Base-by-base conservation (phyloP, 37 sponge, comb jelly and placozoan species). In the Haliclona indistincta region DNA sequence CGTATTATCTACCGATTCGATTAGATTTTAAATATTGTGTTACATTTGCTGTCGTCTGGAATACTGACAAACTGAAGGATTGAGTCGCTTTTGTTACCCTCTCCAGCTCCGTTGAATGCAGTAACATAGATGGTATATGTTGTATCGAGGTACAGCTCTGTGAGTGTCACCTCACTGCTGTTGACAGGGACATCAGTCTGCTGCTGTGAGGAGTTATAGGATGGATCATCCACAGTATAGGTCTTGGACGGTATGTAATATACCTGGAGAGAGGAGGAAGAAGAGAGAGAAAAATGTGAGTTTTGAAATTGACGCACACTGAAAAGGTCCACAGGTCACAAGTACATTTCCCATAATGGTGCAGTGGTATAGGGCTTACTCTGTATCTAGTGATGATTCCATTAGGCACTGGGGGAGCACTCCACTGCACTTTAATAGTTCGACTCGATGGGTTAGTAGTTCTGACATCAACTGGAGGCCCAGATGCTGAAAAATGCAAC, bases 301-400 rank as follows among this genome's bases (percentile, higher is more conserved):
- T 47, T 47, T 17, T 47, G 13, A 47, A 47, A 17, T 17, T 47
- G 8, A 47, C 8, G 8, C 8, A 17, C 49, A 47, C 13, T 47
- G 13, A 17, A 8, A 47, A 47, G 8, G 13, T 47, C 49, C 8
- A 47, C 13, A 13, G 8, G 13, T 47, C 49, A 47, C 13, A 17
- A 47, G 8, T 13, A 47, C 13, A 47, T 17, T 47, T n/a, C n/a
- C n/a, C n/a, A n/a, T 13, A 47, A 47, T 47, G 49, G 8, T 13
- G 13, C 13, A 47, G 8, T 13, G 58, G 53, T 23, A 55, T 22
- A 17, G 28, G 3, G 54, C 74, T 62, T 55, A 81, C 88, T 25
- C 5, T 71, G 45, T 84, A 89, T 43, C 22, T n/a, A 34, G 69
- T 69, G 54, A 89, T 67, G 52, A 84, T 64, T 28, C 89, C 89